Base-by-base conservation (phyloP, 2,113 vertebrate species). In the Tricholaema leucomelas region DNA sequence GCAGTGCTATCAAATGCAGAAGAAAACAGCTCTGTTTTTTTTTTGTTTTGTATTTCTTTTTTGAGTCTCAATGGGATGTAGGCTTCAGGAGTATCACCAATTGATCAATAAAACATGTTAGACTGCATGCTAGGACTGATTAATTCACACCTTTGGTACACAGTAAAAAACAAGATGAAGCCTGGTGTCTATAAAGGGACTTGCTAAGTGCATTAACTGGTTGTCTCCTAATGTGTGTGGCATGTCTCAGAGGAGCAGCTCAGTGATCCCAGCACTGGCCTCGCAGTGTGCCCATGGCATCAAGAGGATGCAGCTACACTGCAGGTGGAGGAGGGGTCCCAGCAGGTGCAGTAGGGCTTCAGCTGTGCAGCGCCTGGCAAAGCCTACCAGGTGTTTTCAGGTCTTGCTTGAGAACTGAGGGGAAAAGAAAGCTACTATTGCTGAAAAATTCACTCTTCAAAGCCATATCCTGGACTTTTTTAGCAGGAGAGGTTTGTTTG, bases 41-140 rank as follows among this genome's bases (percentile, higher is more conserved):
- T 92, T 94, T 93, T 93, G 85, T 92, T 94, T 93, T 91, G 72
- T 93, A 55, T 94, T 96, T 95, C 75, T 56, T 91, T 85, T 95
- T 74, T 75, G 91, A 95, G 75, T 67, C 75, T 91, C 0, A 9
- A 94, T 77, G 95, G 93, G 92, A 94, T 96, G 92, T 91, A 50
- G 93, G 87, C 91, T 96, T 93, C 92, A 93, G 91, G 92, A 81
- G 92, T 81, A 71, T 94, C 81, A 85, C 69, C 93, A 93, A 48
- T 85, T 96, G 95, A 96, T 96, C 89, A 96, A 94, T 96, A 96
- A 96, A 96, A 94, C 92, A 94, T 95, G 93, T 91, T 90, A 85
- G 93, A 75, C 93, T 85, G 85, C 89, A 87, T 96, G 95, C 84
- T 89, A 89, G 79, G 44, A 10, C 91, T 96, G 93, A 95, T 96